Evolutionary conservation across 2,888 invertebrate genomes (phyloP).

Genomic region (Eucera pruinosa): DNA sequence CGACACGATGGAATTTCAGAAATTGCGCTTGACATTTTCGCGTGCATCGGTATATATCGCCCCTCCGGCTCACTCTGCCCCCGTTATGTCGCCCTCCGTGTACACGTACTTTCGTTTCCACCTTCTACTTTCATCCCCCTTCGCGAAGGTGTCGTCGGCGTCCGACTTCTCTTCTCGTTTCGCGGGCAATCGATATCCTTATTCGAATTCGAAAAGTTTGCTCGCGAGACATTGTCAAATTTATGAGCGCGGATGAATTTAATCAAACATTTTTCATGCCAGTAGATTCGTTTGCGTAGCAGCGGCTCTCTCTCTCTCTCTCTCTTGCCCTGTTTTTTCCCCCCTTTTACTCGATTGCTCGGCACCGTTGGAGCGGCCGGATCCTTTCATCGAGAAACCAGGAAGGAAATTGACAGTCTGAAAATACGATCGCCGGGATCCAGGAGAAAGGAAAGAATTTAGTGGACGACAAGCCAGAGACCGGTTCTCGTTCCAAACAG

Average conservation of each 20-base stretch:
- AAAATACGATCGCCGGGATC: slow-evolving; percentile 55
- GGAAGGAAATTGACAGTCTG: slow-evolving; percentile 45
- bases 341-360: slow-evolving; percentile 21
- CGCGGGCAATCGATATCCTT: slow-evolving; percentile 28
- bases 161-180: slow-evolving; percentile 19
- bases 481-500: slow-evolving; percentile 30
- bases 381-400: slow-evolving; percentile 30
- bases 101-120: slow-evolving; percentile 27
- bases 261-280: not conserved
- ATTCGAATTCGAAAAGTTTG: slow-evolving; percentile 23
- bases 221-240: not conserved
- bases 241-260: not conserved
- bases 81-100: not conserved
- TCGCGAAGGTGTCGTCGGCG: slow-evolving; percentile 35
- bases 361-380: slow-evolving; percentile 10
- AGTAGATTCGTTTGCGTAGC: not conserved
- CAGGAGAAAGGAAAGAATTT: slow-evolving; percentile 39
- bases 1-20: slow-evolving; percentile 73
- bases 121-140: slow-evolving; percentile 53
- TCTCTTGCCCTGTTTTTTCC: too few species aligned
- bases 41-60: slow-evolving; percentile 52
- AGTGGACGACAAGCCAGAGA: slow-evolving; percentile 17
- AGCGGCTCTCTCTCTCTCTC: too few species aligned
- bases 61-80: not conserved
- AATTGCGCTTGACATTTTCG: slow-evolving; percentile 73